Percentiles rank a stretch among this genome's conserved stretches.
Conservation (phyloP, 2,797 vertebrate species). For the Adelosebastes latens region DNA sequence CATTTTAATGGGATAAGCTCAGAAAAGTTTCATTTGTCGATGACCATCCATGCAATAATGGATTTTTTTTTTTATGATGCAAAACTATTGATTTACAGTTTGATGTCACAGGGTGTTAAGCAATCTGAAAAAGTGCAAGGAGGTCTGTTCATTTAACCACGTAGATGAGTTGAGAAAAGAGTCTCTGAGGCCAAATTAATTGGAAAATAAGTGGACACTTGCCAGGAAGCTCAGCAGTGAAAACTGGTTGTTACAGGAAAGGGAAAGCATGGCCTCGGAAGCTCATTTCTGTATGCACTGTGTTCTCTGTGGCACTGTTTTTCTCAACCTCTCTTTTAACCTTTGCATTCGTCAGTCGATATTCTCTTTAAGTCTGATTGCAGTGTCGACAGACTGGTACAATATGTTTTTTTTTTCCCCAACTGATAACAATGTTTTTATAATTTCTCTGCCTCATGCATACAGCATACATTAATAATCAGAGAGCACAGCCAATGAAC, state of each 20-base stretch:
- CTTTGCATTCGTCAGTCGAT: slow-evolving; percentile 58
- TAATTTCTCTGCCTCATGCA: slow-evolving; percentile 14
- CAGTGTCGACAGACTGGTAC: slow-evolving; percentile 24
- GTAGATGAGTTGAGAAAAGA: slow-evolving; percentile 73
- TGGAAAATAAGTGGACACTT: slow-evolving; percentile 79
- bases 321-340: slow-evolving; percentile 56
- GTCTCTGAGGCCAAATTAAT: slow-evolving; percentile 81
- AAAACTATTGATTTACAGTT: slow-evolving; percentile 51
- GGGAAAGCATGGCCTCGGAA: slow-evolving; percentile 62
- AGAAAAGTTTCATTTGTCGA: slow-evolving; percentile 18
- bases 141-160: slow-evolving; percentile 71
- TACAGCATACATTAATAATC: slow-evolving; percentile 24
- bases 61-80: slow-evolving; percentile 16
- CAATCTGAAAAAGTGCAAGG: slow-evolving; percentile 64
- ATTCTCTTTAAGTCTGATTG: slow-evolving; percentile 46
- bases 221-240: slow-evolving; percentile 76
- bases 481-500: slow-evolving; percentile 23
- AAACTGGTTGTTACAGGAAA: slow-evolving; percentile 70
- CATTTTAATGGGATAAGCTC: background rate
- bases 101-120: slow-evolving; percentile 47
- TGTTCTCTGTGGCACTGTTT: slow-evolving; percentile 54
- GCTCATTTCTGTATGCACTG: slow-evolving; percentile 55
- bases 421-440: slow-evolving; percentile 25
- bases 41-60: slow-evolving; percentile 31
- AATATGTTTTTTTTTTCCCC: background rate